Conservation (phyloP, 2,797 vertebrate genomes). For the Aldrovandia affinis region DNA sequence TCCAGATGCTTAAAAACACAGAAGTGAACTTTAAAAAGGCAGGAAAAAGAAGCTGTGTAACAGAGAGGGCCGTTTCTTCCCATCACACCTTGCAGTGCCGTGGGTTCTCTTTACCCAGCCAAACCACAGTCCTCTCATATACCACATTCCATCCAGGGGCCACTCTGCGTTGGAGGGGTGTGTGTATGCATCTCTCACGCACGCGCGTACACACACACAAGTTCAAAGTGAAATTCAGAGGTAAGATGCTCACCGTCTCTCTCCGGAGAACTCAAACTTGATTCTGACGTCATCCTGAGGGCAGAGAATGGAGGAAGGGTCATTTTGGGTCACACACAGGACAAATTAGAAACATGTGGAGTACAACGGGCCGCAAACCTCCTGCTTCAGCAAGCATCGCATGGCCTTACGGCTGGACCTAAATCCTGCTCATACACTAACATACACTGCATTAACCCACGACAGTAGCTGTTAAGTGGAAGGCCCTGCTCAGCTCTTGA, state of each 20-base stretch:
- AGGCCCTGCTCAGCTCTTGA: background rate
- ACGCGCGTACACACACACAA: slow-evolving; percentile 26
- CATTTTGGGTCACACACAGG: slow-evolving; percentile 13
- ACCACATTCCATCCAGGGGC: slow-evolving; percentile 70
- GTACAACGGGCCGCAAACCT: background rate
- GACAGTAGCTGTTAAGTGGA: background rate
- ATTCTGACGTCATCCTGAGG: slow-evolving; percentile 80
- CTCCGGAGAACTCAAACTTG: slow-evolving; percentile 91
- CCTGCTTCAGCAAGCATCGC: background rate
- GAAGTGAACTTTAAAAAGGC: too few species aligned
- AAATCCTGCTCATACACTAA: background rate
- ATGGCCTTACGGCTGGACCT: background rate
- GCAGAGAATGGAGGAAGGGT: slow-evolving; percentile 1
- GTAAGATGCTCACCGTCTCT: slow-evolving; percentile 80
- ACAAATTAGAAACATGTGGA: background rate
- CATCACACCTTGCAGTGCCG: slow-evolving; percentile 90
- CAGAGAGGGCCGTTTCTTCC: slow-evolving; percentile 67
- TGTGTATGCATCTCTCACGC: background rate
- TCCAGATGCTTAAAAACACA: too few species aligned
- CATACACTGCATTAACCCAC: too few species aligned
- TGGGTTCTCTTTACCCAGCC: slow-evolving; percentile 77
- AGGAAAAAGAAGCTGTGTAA: background rate
- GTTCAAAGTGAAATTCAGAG: slow-evolving; percentile 23
- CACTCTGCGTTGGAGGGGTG: slow-evolving; percentile 34
- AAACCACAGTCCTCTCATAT: slow-evolving; percentile 78